Percentiles rank a stretch among this genome's conserved stretches.
These are phyloP conservation scores for Pseudochaenichthys georgianus DNA, from an alignment of 2,797 vertebrate genomes.

Conservation along the genomic window DNA sequence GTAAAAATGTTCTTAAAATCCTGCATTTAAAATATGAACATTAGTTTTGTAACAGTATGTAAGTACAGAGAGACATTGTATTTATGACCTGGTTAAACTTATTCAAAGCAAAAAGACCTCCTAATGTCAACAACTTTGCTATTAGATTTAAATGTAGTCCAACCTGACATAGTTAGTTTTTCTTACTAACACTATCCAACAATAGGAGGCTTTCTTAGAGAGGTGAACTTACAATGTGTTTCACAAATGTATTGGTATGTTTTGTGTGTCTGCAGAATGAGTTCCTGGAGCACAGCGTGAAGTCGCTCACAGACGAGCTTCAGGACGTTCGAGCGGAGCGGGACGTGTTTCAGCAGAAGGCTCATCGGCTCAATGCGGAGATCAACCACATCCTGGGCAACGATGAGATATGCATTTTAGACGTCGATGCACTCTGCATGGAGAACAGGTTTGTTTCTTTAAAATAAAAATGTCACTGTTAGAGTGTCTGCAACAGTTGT, in stretches of 20 bases:
- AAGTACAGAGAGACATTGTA: too few species aligned
- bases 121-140: too few species aligned
- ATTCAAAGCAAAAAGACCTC: too few species aligned
- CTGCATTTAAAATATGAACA: too few species aligned
- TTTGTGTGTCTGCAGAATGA: conserved; percentile 86
- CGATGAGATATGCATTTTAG: conserved; percentile 90
- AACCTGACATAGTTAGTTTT: too few species aligned
- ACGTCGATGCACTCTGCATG: conserved; percentile 97
- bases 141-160: too few species aligned
- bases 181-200: too few species aligned
- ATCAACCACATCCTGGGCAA: conserved; percentile 94
- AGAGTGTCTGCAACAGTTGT: not conserved
- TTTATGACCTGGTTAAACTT: too few species aligned
- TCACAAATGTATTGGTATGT: not conserved
- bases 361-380: conserved; percentile 94
- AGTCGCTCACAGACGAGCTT: conserved; percentile 92
- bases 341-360: conserved; percentile 94
- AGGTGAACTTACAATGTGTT: not conserved
- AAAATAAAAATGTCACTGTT: not conserved
- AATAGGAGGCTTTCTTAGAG: not conserved
- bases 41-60: too few species aligned
- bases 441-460: conserved; percentile 91
- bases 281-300: conserved; percentile 90
- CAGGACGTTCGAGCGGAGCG: conserved; percentile 94
- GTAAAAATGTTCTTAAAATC: not conserved